These are phyloP conservation scores for Lordiphosa mommai DNA, from an alignment of 1,140 invertebrate species.

Conservation along the genomic window DNA sequence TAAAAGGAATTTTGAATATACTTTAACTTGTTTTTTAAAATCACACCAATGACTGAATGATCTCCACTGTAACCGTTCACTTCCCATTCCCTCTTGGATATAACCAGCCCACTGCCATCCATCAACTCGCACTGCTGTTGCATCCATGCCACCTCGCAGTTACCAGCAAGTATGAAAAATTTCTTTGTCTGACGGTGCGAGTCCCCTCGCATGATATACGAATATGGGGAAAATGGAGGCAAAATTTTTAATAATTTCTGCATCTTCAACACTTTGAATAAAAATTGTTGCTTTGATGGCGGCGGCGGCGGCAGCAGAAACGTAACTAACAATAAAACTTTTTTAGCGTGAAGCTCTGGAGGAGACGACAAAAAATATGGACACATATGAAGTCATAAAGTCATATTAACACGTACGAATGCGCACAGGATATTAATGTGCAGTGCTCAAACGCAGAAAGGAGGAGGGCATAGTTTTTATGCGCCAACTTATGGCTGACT, in stretches of 20 bases:
- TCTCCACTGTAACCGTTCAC: conserved; percentile 1
- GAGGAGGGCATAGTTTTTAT: conserved; percentile 42
- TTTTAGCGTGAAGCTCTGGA: conserved; percentile 64
- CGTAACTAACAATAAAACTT: conserved; percentile 77
- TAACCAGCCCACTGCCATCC: conserved; percentile 26
- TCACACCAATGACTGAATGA: background rate
- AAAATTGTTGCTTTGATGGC: conserved; percentile 75
- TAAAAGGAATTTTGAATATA: no score
- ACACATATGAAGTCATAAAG: conserved; percentile 78
- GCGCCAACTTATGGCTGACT: conserved; percentile 37
- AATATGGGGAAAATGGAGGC: conserved; percentile 23
- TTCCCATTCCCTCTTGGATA: background rate
- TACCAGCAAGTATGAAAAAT: conserved; percentile 47
- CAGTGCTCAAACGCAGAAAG: conserved; percentile 30
- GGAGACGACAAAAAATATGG: conserved; percentile 70
- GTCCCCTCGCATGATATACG: conserved; percentile 34
- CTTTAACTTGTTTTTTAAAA: no score
- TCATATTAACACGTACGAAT: conserved; percentile 78
- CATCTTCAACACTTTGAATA: conserved; percentile 74
- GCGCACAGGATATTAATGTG: conserved; percentile 78
- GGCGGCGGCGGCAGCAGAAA: conserved; percentile 8
- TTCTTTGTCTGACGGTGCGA: conserved; percentile 37
- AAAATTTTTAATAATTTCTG: conserved; percentile 75
- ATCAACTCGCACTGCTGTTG: conserved; percentile 7
- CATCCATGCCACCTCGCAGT: conserved; percentile 19